Evolutionary conservation across 1,140 invertebrate species (phyloP), one percentile per base, ranked within the genome.

Genomic region (Macrotrachela quadricornifera): DNA sequence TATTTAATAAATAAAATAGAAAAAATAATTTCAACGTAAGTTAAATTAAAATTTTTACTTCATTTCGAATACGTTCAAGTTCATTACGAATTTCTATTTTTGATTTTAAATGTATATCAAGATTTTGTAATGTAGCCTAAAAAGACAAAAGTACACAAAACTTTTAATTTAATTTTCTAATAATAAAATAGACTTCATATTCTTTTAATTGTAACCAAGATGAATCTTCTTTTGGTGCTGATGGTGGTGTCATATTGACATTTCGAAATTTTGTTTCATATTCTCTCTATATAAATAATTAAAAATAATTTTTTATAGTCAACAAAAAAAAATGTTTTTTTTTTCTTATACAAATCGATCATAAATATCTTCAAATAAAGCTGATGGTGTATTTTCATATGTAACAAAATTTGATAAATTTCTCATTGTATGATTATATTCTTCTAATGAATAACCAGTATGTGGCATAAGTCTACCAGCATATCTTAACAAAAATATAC

Each of bases 181-280:
- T 3, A 37, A 37, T 38, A 48, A 18, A 48, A 15, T 38, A 3
- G 30, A 50, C 49, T 21, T 51, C 49, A 44, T 51, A 44, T 51
- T 51, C 49, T 45, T 51, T 51, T 14, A 37, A 11, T 51, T 51
- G 41, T n/a, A 44, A 45, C 49, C 49, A 51, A 37, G 49, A 44
- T 13, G 37, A 18, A 14, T 38, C 49, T 30, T 30, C 21, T 30
- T 30, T 30, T 30, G 21, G 21, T 30, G 21, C 21, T 30, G 21
- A 30, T 30, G 21, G 21, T 30, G 21, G 21, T 4, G 21, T 8
- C 21, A 30, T 30, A 30, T 30, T 30, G 8, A 8, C 21, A 30
- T 8, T 30, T 30, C 8, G 21, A 30, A 30, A 30, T 13, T 17
- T 44, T 36, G 42, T 37, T 36, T 51, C 41, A 37, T 44, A 10